These are phyloP conservation scores for Mormyrus hasselquistii DNA, from an alignment of 2,797 vertebrate genomes.

Conservation along the genomic window DNA sequence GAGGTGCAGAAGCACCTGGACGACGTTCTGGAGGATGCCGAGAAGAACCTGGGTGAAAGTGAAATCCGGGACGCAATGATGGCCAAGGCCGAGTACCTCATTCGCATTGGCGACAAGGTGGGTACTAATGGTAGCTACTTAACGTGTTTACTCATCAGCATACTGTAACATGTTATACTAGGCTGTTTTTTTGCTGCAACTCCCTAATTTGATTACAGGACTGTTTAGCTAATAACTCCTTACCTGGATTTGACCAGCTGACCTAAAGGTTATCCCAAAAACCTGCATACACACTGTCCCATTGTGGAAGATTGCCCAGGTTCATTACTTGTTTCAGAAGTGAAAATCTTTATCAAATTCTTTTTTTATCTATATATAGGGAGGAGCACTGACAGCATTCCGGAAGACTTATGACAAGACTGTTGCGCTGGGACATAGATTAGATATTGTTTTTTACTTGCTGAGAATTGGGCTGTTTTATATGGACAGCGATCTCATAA, in stretches of 20 bases:
- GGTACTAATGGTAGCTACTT: conserved; percentile 10
- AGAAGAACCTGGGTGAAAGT: conserved; percentile 91
- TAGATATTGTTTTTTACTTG: conserved; percentile 95
- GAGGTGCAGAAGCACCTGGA: conserved; percentile 87
- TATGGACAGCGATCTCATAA: conserved; percentile 98
- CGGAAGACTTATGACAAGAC: conserved; percentile 97
- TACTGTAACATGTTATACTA: not conserved
- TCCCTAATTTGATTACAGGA: not conserved
- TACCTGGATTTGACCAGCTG: not conserved
- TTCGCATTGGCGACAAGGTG: conserved; percentile 93
- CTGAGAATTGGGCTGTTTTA: conserved; percentile 95
- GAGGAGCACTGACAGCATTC: conserved; percentile 87
- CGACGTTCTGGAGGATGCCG: conserved; percentile 84
- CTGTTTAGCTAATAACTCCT: not conserved
- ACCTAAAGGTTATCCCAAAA: not conserved
- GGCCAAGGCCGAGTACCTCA: conserved; percentile 93
- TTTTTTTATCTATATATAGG: conserved; percentile 56
- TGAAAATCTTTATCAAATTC: not conserved
- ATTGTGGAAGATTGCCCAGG: not conserved
- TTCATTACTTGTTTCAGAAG: not conserved
- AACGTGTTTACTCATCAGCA: not conserved
- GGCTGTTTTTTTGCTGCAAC: not conserved
- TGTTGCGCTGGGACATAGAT: conserved; percentile 86
- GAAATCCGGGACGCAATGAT: conserved; percentile 97
- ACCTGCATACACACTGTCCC: not conserved